Evolutionary conservation across 2,113 vertebrate species (phyloP), one percentile per base, ranked within the genome.

Genomic region (Phalacrocorax aristotelis): DNA sequence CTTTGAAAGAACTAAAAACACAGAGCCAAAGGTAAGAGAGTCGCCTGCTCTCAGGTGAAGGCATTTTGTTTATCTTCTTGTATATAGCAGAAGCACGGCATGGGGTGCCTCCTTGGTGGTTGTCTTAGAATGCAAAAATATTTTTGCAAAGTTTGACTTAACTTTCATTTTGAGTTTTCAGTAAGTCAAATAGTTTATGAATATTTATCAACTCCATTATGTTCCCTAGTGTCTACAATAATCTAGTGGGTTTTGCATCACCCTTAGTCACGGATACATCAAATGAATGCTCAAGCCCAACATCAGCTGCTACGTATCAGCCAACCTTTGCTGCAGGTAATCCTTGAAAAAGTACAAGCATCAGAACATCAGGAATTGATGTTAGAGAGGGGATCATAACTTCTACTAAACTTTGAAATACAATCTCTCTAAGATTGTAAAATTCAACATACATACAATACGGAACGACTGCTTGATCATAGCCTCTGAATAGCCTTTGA

Each of bases 241-340:
- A 99, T 91, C 98, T 99, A 96, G 99, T 99, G 97, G 98, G 99
- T 71, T 99, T 99, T 94, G 99, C 99, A 80, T 99, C 99, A 90
- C 99, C 99, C 9, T 98, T 99, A 95, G 99, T 99, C 97, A 99
- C 99, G 1, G 99, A 99, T 97, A 98, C 99, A 98, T 97, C 99
- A 62, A 97, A 98, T 42, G 99, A 99, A 74, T 99, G 99, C 97
- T 98, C 98, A 26, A 99, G 99, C 96, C 99, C 99, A 83, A 99
- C 99, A 3, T 98, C 98, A 71, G 98, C 98, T 90, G 85, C 98
- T 92, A 58, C 99, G 2, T 98, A 98, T 90, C 98, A 99, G 96
- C 99, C 99, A 25, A 99, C 98, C 85, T 99, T 99, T 94, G 99
- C 99, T 95, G 99, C 99, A 98, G 99, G 99, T 99, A 97, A 95